A percentile compares a stretch with the other conserved stretches of the same genome.
These are phyloP conservation scores for Hemicrepidius hirtus DNA, from an alignment of 2,888 invertebrate genomes.

Conservation along the genomic window DNA sequence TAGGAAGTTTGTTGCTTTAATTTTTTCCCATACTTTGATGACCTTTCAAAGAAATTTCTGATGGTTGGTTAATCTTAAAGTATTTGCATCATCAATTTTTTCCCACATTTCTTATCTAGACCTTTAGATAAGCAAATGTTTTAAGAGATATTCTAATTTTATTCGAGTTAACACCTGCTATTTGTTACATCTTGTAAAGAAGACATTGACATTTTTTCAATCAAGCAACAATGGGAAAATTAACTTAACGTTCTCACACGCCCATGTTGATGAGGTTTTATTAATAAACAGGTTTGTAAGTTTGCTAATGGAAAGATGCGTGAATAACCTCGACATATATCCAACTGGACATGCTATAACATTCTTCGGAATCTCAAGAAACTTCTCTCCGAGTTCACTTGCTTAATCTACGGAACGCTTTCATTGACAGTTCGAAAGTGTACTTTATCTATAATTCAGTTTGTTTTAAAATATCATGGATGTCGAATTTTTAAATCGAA, in stretches of 20 bases:
- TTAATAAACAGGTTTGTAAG: slow-evolving; percentile 13
- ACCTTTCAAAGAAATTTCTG: too few relatives aligned
- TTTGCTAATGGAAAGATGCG: slow-evolving; percentile 31
- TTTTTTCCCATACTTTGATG: too few relatives aligned
- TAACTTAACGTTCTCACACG: background rate
- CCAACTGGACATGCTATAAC: slow-evolving; percentile 16
- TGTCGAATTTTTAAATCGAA: too few relatives aligned
- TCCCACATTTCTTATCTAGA: too few relatives aligned
- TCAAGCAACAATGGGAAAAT: background rate
- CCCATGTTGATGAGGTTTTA: slow-evolving; percentile 11
- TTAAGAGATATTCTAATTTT: too few relatives aligned
- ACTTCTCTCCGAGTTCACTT: slow-evolving; percentile 26
- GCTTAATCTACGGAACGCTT: slow-evolving; percentile 36
- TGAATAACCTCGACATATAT: slow-evolving; percentile 43
- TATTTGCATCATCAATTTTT: too few relatives aligned
- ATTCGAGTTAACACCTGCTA: too few relatives aligned
- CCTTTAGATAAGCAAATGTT: too few relatives aligned
- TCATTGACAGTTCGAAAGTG: slow-evolving; percentile 38
- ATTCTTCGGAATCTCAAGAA: slow-evolving; percentile 30
- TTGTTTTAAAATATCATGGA: too few relatives aligned
- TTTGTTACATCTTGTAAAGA: too few relatives aligned
- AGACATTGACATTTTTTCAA: background rate
- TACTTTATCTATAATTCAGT: background rate
- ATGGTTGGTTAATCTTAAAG: too few relatives aligned
- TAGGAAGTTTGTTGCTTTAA: too few relatives aligned